phyloP scores from a whole-genome alignment of 2,888 invertebrate species.

The Podabrus alpinus region DNA sequence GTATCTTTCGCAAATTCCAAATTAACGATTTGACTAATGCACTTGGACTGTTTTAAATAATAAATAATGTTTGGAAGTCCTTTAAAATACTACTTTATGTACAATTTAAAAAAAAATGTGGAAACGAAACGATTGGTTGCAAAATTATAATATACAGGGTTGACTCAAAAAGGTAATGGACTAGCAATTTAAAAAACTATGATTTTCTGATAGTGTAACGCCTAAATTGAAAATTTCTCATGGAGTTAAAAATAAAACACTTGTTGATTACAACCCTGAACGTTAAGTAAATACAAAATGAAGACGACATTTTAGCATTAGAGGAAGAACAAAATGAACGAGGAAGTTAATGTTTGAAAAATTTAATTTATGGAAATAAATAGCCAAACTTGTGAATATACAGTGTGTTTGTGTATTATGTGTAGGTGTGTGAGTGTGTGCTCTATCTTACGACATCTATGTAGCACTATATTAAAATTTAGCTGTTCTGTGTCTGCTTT shows the following conservation, averaged over 20 bases:
- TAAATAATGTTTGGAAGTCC: constrained; percentile 33
- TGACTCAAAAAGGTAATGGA: not conserved
- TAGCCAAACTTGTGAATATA: constrained; percentile 45
- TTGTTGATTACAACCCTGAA: not conserved
- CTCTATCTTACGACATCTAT: constrained; percentile 49
- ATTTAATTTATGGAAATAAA: constrained; percentile 41
- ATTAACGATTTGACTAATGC: not conserved
- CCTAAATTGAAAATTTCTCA: not conserved
- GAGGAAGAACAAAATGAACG: not conserved
- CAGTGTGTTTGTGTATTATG: not conserved
- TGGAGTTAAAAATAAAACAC: not conserved
- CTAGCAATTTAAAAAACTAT: not conserved
- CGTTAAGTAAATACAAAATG: not conserved
- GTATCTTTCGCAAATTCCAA: not conserved
- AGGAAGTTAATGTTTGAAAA: not conserved
- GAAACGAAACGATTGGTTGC: not conserved
- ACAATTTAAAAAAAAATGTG: constrained; percentile 8
- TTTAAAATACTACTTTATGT: constrained; percentile 25
- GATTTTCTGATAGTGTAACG: not conserved
- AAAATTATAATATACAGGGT: not conserved
- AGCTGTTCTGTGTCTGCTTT: constrained; percentile 39
- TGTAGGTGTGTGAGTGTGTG: constrained; percentile 37
- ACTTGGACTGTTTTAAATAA: constrained; percentile 6
- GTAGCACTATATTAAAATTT: constrained; percentile 42
- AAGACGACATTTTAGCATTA: not conserved